Evolutionary conservation across 2,113 vertebrate species (phyloP), one percentile per base, ranked within the genome.

Genomic region (Siphamia tubifer): DNA sequence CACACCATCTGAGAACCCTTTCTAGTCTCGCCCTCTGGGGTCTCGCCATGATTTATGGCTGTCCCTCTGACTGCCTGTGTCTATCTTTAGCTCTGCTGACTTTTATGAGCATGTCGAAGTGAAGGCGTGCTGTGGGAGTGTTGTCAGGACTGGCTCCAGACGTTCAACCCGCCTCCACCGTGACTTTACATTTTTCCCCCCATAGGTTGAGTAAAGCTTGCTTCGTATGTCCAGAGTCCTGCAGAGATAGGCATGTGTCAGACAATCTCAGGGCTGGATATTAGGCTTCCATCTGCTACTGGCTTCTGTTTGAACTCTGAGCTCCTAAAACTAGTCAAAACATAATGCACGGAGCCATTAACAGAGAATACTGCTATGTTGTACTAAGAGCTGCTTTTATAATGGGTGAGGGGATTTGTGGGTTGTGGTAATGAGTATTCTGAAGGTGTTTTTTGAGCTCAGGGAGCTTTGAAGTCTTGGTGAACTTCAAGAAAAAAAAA

Each of bases 41-140:
- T 84, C 67, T 39, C 27, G 60, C 1, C 2, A 57, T 77, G 84
- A 90, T 90, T 90, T 90, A 88, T 40, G 53, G 66, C 57, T 7
- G 61, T 74, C 70, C 74, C 30, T 60, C 45, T 6, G 57, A 74
- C 77, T n/a, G 58, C 63, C 69, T 52, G 56, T 21, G 68, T 83
- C 85, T 92, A 88, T 90, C 74, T 92, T 90, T 90, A 84, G 88
- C 66, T 21, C n/a, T 2, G 5, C 49, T 57, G 77, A 44, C 47
- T 76, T 91, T 92, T 87, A 86, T 61, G 79, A 86, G 77, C 10
- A 16, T 42, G 48, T 16, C 64, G 69, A 44, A 70, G 77, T 16
- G 65, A 78, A 75, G 45, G 39, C 32, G 11, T 64, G 73, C 65
- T 67, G 68, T 20, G 76, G 40, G 34, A 1, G 61, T 55, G 70